Evolutionary conservation across 2,113 vertebrate genomes (phyloP).

Genomic region (Chaetorhynchus papuensis): DNA sequence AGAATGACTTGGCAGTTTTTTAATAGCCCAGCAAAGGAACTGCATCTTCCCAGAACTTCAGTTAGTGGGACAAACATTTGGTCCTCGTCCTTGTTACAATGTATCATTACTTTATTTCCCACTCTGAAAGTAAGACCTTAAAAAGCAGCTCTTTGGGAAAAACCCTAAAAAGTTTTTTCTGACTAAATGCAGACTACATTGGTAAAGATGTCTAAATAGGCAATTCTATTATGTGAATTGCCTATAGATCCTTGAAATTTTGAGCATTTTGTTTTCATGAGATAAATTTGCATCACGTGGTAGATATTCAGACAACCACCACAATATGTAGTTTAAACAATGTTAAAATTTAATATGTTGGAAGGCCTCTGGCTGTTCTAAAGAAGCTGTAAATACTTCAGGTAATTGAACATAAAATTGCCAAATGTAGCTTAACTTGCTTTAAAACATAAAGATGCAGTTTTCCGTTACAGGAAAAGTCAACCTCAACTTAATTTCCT

Average conservation of each 20-base stretch:
- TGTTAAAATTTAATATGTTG: background rate
- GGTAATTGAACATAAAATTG: background rate
- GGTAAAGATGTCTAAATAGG: background rate
- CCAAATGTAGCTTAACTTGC: background rate
- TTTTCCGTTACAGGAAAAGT: background rate
- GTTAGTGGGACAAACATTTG: background rate
- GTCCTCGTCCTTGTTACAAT: background rate
- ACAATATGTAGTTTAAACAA: background rate
- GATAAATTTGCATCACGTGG: background rate
- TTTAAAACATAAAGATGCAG: background rate
- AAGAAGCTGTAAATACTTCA: background rate
- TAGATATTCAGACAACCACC: background rate
- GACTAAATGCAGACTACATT: background rate
- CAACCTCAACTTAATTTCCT: background rate
- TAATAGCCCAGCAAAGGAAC: background rate
- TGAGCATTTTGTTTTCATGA: background rate
- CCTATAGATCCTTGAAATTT: background rate
- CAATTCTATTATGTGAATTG: background rate
- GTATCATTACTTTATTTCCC: background rate
- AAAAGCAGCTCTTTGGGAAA: background rate
- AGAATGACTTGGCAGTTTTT: background rate
- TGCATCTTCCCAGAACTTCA: background rate
- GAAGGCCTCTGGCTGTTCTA: background rate
- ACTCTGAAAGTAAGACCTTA: background rate
- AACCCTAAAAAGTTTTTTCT: background rate